phyloP scores from a whole-genome alignment of 2,113 vertebrate genomes.

The Hymenochirus boettgeri region DNA sequence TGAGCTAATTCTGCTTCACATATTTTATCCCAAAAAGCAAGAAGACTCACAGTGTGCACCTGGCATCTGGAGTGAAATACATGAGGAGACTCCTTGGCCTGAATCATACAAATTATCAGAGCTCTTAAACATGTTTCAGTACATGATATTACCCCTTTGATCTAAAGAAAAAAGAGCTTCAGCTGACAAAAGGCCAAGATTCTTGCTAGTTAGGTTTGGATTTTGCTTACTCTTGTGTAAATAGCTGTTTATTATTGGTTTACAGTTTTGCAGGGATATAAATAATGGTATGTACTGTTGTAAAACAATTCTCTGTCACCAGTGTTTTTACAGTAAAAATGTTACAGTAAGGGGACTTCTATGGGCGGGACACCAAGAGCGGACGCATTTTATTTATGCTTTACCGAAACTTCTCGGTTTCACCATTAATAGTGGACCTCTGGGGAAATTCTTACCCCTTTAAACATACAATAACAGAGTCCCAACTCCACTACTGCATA shows the following conservation, averaged over 20 bases:
- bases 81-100: constrained; percentile 34
- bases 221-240: constrained; percentile 40
- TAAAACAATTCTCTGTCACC: no score
- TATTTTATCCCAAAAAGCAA: constrained; percentile 20
- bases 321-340: no score
- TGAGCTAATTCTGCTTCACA: constrained; percentile 25
- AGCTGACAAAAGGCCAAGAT: constrained; percentile 28
- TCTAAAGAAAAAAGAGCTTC: constrained; percentile 24
- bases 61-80: constrained; percentile 25
- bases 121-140: constrained; percentile 44
- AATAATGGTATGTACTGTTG: no score
- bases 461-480: no score
- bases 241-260: constrained; percentile 29
- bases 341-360: no score
- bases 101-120: constrained; percentile 30
- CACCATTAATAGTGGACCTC: no score
- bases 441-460: no score
- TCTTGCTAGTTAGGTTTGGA: constrained; percentile 37
- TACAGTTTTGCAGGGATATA: background rate
- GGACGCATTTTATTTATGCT: no score
- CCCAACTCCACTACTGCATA: no score
- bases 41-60: constrained; percentile 21
- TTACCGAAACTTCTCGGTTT: no score
- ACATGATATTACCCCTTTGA: constrained; percentile 23
- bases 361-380: no score